These are phyloP conservation scores for Dromiciops gliroides DNA, from an alignment of 2,113 vertebrate genomes.

Conservation along the genomic window DNA sequence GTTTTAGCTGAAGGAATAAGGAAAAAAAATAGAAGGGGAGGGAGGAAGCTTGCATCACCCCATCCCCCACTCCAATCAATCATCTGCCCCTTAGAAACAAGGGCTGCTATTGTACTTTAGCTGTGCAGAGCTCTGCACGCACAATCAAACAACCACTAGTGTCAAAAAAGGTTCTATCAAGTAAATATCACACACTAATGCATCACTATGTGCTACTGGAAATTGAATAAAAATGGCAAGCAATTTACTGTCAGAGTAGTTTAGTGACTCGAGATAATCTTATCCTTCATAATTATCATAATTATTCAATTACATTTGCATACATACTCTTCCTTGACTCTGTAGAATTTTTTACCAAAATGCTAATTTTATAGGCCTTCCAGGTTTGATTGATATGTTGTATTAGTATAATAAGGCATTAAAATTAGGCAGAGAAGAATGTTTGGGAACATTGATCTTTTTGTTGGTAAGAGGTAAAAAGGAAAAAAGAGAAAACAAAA, in stretches of 20 bases:
- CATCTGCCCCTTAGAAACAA: background rate
- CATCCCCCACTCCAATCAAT: background rate
- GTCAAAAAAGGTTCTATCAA: background rate
- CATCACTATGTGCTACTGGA: background rate
- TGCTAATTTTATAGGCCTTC: conserved; percentile 36
- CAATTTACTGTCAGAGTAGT: conserved; percentile 42
- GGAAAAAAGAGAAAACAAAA: background rate
- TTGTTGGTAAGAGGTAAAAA: conserved; percentile 51
- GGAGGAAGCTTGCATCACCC: background rate
- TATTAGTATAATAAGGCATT: conserved; percentile 31
- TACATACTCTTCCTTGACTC: background rate
- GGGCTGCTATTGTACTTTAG: background rate
- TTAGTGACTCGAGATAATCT: conserved; percentile 3
- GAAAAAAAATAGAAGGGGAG: background rate
- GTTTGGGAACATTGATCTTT: conserved; percentile 23
- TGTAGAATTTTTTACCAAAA: conserved; percentile 40
- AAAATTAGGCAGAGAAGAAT: conserved; percentile 52
- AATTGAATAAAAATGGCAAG: background rate
- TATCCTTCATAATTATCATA: conserved; percentile 25
- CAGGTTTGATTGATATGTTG: conserved; percentile 45
- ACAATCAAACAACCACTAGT: background rate
- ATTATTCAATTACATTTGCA: conserved; percentile 33
- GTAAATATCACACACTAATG: background rate
- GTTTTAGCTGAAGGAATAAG: background rate
- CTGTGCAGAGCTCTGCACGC: background rate